These are phyloP conservation scores for Meriones unguiculatus DNA, from an alignment of 2,113 vertebrate species.

Conservation along the genomic window DNA sequence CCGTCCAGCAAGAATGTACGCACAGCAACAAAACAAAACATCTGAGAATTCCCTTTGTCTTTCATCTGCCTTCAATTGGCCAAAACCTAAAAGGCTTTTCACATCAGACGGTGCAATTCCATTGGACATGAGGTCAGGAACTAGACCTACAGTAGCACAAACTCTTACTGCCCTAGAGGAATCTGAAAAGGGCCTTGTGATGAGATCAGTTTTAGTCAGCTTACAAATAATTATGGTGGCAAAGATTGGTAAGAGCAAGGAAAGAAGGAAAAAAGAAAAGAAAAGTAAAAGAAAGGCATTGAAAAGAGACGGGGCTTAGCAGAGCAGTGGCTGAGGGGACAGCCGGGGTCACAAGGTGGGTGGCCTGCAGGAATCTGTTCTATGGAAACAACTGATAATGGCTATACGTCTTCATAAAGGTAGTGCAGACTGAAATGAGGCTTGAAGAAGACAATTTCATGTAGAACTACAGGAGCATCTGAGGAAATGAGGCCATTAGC, in stretches of 20 bases:
- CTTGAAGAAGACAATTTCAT: background rate
- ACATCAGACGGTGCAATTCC: background rate
- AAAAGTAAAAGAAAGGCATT: background rate
- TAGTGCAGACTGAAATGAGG: background rate
- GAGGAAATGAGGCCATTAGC: background rate
- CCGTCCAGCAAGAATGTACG: background rate
- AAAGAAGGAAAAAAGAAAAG: background rate
- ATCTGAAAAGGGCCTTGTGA: background rate
- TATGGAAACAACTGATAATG: too few species aligned
- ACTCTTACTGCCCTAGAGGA: background rate
- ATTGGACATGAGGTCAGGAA: background rate
- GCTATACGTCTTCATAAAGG: background rate
- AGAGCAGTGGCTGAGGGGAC: background rate
- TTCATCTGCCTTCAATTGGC: background rate
- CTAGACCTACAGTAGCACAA: background rate
- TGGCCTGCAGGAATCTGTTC: background rate
- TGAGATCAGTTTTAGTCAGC: background rate
- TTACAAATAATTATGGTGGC: background rate
- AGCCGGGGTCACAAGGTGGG: too few species aligned
- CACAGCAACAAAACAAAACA: background rate
- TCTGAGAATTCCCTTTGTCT: background rate
- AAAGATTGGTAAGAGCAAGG: background rate
- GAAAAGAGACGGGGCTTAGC: background rate
- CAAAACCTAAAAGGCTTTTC: conserved; percentile 24
- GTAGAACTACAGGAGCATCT: background rate